Base-by-base conservation (phyloP, 2,113 vertebrate species). In the Steatornis caripensis region DNA sequence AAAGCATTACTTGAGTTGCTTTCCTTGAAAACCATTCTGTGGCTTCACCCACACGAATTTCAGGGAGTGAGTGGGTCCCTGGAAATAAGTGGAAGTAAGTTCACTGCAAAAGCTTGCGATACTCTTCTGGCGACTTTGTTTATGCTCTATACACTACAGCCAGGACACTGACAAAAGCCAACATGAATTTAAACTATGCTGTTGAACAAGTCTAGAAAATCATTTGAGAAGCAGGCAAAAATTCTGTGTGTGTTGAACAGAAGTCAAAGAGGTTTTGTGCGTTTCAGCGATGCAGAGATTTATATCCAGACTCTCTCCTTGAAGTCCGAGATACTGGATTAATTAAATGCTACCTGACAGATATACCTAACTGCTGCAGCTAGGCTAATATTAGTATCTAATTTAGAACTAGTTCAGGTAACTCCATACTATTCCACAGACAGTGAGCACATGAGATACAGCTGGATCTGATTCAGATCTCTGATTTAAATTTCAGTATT, bases 311-410 rank as follows among this genome's bases (percentile, higher is more conserved):
- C 34, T 61, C 58, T 36, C 45, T 26, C 34, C 68, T 10, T 43
- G 11, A 72, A 37, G 16, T 17, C 21, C 30, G 37, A 0, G 0
- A 53, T 15, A 32, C 12, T 45, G 14, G 34, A n/a, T 83, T 57
- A 85, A 76, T 69, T 60, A 77, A 85, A 74, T 61, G 46, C 29
- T 54, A 69, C 76, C 26, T 62, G 58, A 20, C 37, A 90, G 29
- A 70, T 46, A 54, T 0, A 82, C 4, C 20, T 46, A 46, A 45
- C 80, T 66, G 51, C 69, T 51, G 37, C 64, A 92, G 54, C 51
- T 19, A 66, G 20, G 12, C 48, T 64, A 55, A 11, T 1, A 11
- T 3, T 66, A 77, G 54, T 16, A 65, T 24, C n/a, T 41, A 30
- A 77, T 41, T 66, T 37, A 66, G 39, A 61, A 78, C 68, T 39